Evolutionary conservation across 2,888 invertebrate species (phyloP).

Genomic region (Gandaritis pyraliata): DNA sequence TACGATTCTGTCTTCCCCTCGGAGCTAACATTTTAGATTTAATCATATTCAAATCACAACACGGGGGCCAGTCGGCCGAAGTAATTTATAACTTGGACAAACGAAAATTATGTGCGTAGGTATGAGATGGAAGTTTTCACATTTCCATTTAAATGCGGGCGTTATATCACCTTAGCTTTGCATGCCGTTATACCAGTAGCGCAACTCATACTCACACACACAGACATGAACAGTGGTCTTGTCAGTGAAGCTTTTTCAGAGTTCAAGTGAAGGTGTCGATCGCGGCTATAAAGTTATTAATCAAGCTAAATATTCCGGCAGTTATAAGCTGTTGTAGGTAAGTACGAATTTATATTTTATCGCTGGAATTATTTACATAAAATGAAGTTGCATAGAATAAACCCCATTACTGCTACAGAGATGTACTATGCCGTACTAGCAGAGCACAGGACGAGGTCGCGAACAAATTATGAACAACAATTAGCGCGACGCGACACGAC

Average conservation of each 20-base stretch:
- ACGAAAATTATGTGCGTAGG: conserved; percentile 73
- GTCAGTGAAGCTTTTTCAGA: background rate
- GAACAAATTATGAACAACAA: conserved; percentile 77
- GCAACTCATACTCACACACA: conserved; percentile 1
- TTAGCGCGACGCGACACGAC: conserved; percentile 58
- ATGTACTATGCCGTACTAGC: conserved; percentile 20
- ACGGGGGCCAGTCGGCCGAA: conserved; percentile 53
- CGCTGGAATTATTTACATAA: too few species aligned
- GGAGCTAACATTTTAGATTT: conserved; percentile 61
- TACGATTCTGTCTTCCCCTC: conserved; percentile 45
- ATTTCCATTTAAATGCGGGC: conserved; percentile 79
- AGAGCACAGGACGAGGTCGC: conserved; percentile 44
- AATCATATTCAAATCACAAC: conserved; percentile 67
- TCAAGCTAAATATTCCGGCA: too few species aligned
- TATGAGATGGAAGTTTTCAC: conserved; percentile 70
- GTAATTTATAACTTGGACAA: conserved; percentile 72
- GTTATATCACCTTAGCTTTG: conserved; percentile 69
- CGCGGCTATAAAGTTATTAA: too few species aligned
- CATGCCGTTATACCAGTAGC: conserved; percentile 6
- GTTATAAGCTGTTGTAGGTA: too few species aligned
- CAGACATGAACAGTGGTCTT: background rate
- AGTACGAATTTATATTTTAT: too few species aligned
- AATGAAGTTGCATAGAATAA: background rate
- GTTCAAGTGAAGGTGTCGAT: too few species aligned
- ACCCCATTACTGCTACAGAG: conserved; percentile 3